Evolutionary conservation across 2,113 vertebrate genomes (phyloP), one percentile per base, ranked within the genome.

Genomic region (Tenrec ecaudatus): DNA sequence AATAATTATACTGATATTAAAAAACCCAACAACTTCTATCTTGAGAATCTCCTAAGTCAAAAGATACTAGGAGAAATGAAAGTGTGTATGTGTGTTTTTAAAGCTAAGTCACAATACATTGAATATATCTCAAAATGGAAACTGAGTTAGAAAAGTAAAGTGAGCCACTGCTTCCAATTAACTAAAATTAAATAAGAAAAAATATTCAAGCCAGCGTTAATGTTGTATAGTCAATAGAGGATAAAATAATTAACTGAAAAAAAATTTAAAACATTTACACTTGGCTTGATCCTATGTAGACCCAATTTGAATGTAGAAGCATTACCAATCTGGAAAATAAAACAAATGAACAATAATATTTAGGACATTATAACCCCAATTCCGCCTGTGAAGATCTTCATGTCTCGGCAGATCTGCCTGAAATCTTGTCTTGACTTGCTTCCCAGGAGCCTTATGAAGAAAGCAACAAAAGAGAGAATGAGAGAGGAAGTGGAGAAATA

Each of bases 391-490:
- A 75, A 91, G 76, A 89, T 85, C 83, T 85, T 66, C 22, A 88
- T 96, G 92, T 66, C 91, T 89, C 89, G 58, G 71, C 92, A 93
- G 90, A 81, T 90, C 2, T 94, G 64, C 22, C 96, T 95, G 92
- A 96, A 93, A 80, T 88, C 69, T 82, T n/a, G 90, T 40, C 75
- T 91, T 96, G 85, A 83, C 40, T 91, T 95, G 53, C 92, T 80
- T 94, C 38, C 78, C 58, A 47, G 36, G 91, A 69, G 86, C 53
- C 94, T 97, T 57, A 89, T 68, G 15, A 89, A 91, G 64, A 95
- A 95, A 87, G n/a, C n/a, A 53, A 93, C 29, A 53, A 66, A 66
- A 66, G 25, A 27, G 9, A 66, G 25, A 62, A 62, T 19, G 22
- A 62, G 60, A 62, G 47, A 62, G 57, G 19, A 62, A 0, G 40